Base-by-base conservation (phyloP, 2,888 invertebrate genomes). In the Tholera decimalis region DNA sequence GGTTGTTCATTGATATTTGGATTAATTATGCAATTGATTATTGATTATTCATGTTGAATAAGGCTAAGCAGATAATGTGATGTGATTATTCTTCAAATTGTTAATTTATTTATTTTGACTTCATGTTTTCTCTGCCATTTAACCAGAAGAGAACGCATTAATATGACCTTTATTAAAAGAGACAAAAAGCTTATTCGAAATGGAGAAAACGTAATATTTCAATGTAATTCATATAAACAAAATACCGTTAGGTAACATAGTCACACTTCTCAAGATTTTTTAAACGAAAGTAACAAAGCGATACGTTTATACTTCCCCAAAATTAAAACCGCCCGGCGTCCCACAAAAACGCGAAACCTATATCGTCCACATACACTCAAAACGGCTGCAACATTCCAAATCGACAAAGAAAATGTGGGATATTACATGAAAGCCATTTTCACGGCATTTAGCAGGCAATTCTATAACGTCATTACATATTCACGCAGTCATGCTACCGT, bases 401-500 rank as follows among this genome's bases (percentile, higher is more conserved):
- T 76, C 71, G 67, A 56, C 79, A 58, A 66, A 71, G 65, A 80
- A 79, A 80, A 78, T 77, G 69, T 43, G 60, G 44, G 41, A 59
- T 82, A 73, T 77, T 66, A 80, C 67, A 74, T 72, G 62, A 77
- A 78, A 78, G 81, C 81, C 86, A 88, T 90, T 92, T 91, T 91
- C 87, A 87, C 82, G 86, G 85, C 88, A 85, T 89, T 93, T 93
- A 90, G 83, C 84, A 77, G 82, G 86, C 88, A 85, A 89, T 92
- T 88, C 88, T 82, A 85, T 88, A 83, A 87, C 85, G 77, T 79
- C 84, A 86, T 92, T 92, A 88, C 85, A 85, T 90, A 91, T 92
- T 90, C 92, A 87, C 90, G 87, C 85, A 92, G 92, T 92, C 92
- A 93, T 89, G 90, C 79, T 83, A 78, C 80, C 77, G 84, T 86